A percentile compares a stretch with the other conserved stretches of the same genome.
These are phyloP conservation scores for Drosophila setifemur DNA, from an alignment of 1,140 invertebrate genomes.

Conservation along the genomic window DNA sequence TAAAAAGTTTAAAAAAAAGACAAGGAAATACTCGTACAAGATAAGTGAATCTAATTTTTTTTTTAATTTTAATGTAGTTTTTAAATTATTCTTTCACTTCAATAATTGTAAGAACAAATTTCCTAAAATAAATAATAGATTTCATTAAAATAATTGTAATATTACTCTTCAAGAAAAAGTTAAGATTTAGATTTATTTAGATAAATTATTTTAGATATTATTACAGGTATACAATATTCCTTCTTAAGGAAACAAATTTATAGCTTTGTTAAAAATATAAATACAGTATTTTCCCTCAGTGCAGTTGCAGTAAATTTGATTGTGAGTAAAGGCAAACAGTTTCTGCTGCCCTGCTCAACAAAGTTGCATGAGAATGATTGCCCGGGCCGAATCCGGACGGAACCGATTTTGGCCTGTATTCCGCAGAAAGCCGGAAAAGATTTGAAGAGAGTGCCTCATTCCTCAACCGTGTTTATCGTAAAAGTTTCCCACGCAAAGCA, in stretches of 20 bases:
- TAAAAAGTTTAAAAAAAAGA: too few species aligned
- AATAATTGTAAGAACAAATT: too few species aligned
- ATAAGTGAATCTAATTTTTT: too few species aligned
- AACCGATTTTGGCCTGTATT: constrained; percentile 22
- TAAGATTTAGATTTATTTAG: too few species aligned
- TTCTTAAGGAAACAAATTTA: neutral
- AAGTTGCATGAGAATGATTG: constrained; percentile 32
- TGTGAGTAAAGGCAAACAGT: constrained; percentile 35
- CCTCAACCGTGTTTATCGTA: constrained; percentile 34
- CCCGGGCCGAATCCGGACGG: constrained; percentile 20
- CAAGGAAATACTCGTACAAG: too few species aligned
- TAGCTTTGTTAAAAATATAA: neutral
- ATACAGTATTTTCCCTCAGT: neutral
- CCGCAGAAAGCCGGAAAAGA: neutral
- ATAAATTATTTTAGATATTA: too few species aligned
- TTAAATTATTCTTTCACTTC: too few species aligned
- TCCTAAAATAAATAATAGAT: too few species aligned
- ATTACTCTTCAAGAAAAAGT: too few species aligned
- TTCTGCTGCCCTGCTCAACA: constrained; percentile 27
- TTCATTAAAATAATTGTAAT: too few species aligned
- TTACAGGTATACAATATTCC: too few species aligned
- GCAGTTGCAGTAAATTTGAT: constrained; percentile 61
- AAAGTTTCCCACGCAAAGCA: constrained; percentile 45
- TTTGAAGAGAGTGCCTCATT: constrained; percentile 12
- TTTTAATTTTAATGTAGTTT: too few species aligned